These are phyloP conservation scores for Clarias macrocephalus DNA, from an alignment of 2,113 vertebrate genomes.

Conservation along the genomic window DNA sequence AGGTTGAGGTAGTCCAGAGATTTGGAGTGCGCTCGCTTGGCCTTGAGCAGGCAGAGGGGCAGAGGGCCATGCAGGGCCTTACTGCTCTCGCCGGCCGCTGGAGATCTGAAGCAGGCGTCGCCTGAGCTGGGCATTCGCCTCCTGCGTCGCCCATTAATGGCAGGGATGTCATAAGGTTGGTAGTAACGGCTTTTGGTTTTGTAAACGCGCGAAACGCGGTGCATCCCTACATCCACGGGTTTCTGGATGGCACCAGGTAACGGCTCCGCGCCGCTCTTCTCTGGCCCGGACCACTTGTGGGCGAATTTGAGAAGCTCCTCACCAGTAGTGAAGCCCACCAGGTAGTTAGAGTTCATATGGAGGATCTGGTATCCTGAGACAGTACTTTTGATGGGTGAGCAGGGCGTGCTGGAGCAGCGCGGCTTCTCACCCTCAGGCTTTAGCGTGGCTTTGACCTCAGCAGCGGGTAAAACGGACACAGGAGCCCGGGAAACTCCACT, in stretches of 20 bases:
- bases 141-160: slow-evolving; percentile 82
- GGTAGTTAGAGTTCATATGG: slow-evolving; percentile 95
- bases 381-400: slow-evolving; percentile 86
- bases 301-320: slow-evolving; percentile 93
- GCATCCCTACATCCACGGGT: slow-evolving; percentile 79
- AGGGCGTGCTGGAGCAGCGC: slow-evolving; percentile 92
- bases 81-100: slow-evolving; percentile 78
- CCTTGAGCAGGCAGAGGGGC: slow-evolving; percentile 89
- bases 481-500: slow-evolving; percentile 81
- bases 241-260: slow-evolving; percentile 72
- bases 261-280: slow-evolving; percentile 72
- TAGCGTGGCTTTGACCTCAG: slow-evolving; percentile 76
- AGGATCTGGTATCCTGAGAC: slow-evolving; percentile 93
- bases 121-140: slow-evolving; percentile 93
- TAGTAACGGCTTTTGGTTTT: slow-evolving; percentile 88
- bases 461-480: slow-evolving; percentile 77
- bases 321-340: slow-evolving; percentile 93
- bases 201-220: slow-evolving; percentile 81
- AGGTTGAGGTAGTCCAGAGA: slow-evolving; percentile 98
- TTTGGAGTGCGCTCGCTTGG: slow-evolving; percentile 89
- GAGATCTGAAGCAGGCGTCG: slow-evolving; percentile 82
- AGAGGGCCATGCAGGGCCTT: slow-evolving; percentile 82
- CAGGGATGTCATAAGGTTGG: slow-evolving; percentile 93
- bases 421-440: slow-evolving; percentile 84
- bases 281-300: slow-evolving; percentile 78